phyloP scores from a whole-genome alignment of 2,113 vertebrate species.

The Formicarius rufipectus region DNA sequence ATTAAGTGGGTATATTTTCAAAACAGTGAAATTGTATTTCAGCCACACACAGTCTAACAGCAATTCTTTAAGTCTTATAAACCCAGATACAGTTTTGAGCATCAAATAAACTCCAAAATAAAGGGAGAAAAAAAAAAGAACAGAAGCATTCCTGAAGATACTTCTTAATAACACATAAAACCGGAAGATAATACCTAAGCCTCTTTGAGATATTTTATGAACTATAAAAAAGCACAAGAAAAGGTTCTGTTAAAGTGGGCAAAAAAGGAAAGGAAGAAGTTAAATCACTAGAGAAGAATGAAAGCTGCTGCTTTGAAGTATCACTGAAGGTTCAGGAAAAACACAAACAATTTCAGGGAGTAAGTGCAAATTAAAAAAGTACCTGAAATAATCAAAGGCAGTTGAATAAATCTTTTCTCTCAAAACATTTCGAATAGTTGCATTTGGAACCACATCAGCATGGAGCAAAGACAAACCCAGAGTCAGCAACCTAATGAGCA shows the following conservation, averaged over 20 bases:
- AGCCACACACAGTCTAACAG: background rate
- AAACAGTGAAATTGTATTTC: background rate
- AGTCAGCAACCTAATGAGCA: slow-evolving; percentile 81
- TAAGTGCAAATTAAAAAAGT: background rate
- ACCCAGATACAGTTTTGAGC: background rate
- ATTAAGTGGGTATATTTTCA: background rate
- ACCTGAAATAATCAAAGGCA: slow-evolving; percentile 99
- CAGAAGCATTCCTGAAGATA: background rate
- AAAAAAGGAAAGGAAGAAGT: background rate
- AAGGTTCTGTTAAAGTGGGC: background rate
- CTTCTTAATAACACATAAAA: background rate
- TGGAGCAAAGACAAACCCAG: slow-evolving; percentile 92
- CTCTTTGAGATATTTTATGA: background rate
- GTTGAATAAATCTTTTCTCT: slow-evolving; percentile 97
- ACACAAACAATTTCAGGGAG: background rate
- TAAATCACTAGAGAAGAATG: background rate
- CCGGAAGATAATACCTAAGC: background rate
- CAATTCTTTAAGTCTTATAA: background rate
- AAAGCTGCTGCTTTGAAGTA: background rate
- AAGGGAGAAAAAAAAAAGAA: background rate
- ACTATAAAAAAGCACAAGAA: background rate
- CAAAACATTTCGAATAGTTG: slow-evolving; percentile 93
- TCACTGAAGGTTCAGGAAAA: background rate
- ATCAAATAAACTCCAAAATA: background rate
- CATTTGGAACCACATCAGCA: slow-evolving; percentile 92